Percentiles rank a stretch among this genome's conserved stretches.
These are phyloP conservation scores for Fistularia commersonii DNA, from an alignment of 2,797 vertebrate species.

Conservation along the genomic window DNA sequence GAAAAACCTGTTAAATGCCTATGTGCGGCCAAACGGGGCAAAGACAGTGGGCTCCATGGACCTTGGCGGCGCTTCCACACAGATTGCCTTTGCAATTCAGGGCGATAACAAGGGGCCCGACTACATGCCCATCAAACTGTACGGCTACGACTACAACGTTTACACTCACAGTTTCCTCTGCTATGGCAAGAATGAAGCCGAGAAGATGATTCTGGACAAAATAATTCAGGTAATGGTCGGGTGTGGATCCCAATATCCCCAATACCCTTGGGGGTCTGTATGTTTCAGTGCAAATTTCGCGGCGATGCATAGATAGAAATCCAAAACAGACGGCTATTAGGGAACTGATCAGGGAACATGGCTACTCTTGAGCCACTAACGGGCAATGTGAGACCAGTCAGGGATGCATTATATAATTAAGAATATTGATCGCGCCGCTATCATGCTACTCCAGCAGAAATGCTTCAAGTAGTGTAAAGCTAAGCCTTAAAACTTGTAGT, in stretches of 20 bases:
- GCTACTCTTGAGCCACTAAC: slow-evolving; percentile 25
- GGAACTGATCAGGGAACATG: slow-evolving; percentile 39
- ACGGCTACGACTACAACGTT: slow-evolving; percentile 86
- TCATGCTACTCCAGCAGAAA: slow-evolving; percentile 36
- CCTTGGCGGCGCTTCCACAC: slow-evolving; percentile 92
- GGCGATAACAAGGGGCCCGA: slow-evolving; percentile 45
- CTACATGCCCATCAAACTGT: slow-evolving; percentile 72
- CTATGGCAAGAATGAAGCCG: slow-evolving; percentile 90
- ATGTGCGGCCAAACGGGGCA: slow-evolving; percentile 75
- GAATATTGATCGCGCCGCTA: slow-evolving; percentile 53
- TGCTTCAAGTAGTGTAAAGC: slow-evolving; percentile 22
- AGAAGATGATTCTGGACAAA: slow-evolving; percentile 80
- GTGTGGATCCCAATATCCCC: neutral
- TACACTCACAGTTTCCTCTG: slow-evolving; percentile 95
- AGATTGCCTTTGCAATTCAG: slow-evolving; percentile 84
- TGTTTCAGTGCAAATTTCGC: neutral
- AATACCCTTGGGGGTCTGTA: too few species aligned
- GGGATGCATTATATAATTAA: slow-evolving; percentile 68
- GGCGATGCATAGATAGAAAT: slow-evolving; percentile 10
- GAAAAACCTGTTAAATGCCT: slow-evolving; percentile 85
- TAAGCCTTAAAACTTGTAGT: slow-evolving; percentile 8
- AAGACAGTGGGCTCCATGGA: slow-evolving; percentile 88
- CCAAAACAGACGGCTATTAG: slow-evolving; percentile 45
- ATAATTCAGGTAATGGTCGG: slow-evolving; percentile 75
- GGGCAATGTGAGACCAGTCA: slow-evolving; percentile 37